Evolutionary conservation across 2,888 invertebrate species (phyloP).

Genomic region (Drosophila mettleri): DNA sequence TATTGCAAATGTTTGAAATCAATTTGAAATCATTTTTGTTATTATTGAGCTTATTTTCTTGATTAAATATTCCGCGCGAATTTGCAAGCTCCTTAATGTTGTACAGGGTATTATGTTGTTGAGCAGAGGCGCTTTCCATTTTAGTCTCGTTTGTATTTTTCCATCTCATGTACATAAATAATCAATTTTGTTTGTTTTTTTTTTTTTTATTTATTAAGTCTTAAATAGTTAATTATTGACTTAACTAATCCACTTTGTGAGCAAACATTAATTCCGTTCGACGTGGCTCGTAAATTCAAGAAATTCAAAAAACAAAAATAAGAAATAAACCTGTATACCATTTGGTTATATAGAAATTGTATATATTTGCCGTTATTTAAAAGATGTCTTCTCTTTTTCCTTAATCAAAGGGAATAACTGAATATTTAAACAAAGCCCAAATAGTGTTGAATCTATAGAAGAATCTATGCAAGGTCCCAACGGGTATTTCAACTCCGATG

Average conservation of each 20-base stretch:
- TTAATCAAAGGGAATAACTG: conserved; percentile 45
- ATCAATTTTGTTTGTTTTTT: conserved; percentile 31
- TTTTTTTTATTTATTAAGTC: conserved; percentile 44
- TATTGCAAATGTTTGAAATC: not conserved
- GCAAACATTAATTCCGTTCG: conserved; percentile 34
- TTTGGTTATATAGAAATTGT: conserved; percentile 33
- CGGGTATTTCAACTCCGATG: conserved; percentile 15
- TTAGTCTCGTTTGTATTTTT: conserved; percentile 31
- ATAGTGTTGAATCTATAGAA: conserved; percentile 31
- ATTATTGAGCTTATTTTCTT: not conserved
- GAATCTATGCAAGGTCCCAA: not conserved
- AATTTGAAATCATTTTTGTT: not conserved
- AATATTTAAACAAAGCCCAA: conserved; percentile 50
- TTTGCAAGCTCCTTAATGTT: not conserved
- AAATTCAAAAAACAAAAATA: not conserved
- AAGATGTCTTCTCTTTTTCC: conserved; percentile 8
- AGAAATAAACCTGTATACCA: conserved; percentile 42
- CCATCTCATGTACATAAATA: conserved; percentile 47
- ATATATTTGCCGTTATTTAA: conserved; percentile 42
- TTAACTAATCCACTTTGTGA: conserved; percentile 48
- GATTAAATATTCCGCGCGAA: not conserved
- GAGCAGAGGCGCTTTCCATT: not conserved
- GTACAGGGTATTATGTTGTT: conserved; percentile 31
- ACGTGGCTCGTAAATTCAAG: conserved; percentile 30
- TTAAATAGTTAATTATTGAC: conserved; percentile 54